phyloP scores from a whole-genome alignment of 2,113 vertebrate species.

The Myodes glareolus region DNA sequence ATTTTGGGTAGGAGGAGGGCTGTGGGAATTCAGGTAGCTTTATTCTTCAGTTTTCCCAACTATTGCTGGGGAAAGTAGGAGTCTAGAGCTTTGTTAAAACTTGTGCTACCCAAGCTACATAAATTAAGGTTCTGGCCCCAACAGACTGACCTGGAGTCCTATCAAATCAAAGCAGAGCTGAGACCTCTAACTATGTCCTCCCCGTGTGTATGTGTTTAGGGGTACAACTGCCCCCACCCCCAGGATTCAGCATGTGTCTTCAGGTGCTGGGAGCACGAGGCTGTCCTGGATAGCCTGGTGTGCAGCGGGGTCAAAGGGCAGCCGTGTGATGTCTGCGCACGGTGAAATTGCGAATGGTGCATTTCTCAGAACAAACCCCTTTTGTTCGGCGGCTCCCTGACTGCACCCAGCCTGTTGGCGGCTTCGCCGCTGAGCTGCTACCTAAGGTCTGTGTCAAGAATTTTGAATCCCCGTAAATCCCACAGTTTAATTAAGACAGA shows the following conservation, averaged over 20 bases:
- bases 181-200: neutral
- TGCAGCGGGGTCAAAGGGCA: neutral
- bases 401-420: neutral
- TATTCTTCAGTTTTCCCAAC: conserved; percentile 8
- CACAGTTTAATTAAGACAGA: conserved; percentile 56
- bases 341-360: neutral
- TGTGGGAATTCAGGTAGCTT: neutral
- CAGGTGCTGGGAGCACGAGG: neutral
- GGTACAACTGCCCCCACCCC: neutral
- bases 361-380: neutral
- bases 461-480: conserved; percentile 30
- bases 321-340: neutral
- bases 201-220: neutral
- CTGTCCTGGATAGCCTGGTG: neutral
- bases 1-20: neutral
- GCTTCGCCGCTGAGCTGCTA: conserved; percentile 33
- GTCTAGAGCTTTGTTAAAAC: neutral
- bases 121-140: neutral
- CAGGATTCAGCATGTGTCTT: neutral
- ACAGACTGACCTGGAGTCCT: neutral
- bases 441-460: conserved; percentile 29
- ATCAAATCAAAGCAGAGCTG: no score
- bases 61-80: neutral
- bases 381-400: neutral
- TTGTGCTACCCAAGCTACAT: neutral